Evolutionary conservation across 2,888 invertebrate species (phyloP).

Genomic region (Melipona bicolor): DNA sequence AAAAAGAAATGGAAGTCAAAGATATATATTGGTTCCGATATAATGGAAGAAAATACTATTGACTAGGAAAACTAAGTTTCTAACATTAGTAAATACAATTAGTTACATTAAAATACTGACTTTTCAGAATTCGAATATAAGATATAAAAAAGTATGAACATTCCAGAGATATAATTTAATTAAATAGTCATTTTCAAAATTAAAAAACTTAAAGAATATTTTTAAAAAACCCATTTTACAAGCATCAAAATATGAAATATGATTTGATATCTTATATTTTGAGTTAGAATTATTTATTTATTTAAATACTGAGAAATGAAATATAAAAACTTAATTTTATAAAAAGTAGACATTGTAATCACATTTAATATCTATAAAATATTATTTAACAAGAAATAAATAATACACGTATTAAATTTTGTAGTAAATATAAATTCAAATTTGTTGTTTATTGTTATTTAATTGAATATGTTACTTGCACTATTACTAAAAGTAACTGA

Average conservation of each 20-base stretch:
- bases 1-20: constrained; percentile 13
- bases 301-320: background rate
- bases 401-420: background rate
- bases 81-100: background rate
- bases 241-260: background rate
- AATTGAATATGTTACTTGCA: background rate
- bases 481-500: background rate
- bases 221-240: background rate
- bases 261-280: background rate
- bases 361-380: no score
- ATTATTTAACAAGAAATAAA: background rate
- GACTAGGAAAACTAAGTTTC: background rate
- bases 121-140: background rate
- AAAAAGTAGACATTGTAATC: background rate
- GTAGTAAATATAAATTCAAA: background rate
- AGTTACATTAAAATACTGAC: constrained; percentile 4
- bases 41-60: background rate
- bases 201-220: background rate
- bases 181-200: background rate
- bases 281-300: background rate
- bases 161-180: background rate
- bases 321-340: background rate
- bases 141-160: background rate
- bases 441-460: background rate
- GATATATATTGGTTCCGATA: background rate